Conservation (phyloP, 2,797 vertebrate species). For the Hydrocynus forskahlii region DNA sequence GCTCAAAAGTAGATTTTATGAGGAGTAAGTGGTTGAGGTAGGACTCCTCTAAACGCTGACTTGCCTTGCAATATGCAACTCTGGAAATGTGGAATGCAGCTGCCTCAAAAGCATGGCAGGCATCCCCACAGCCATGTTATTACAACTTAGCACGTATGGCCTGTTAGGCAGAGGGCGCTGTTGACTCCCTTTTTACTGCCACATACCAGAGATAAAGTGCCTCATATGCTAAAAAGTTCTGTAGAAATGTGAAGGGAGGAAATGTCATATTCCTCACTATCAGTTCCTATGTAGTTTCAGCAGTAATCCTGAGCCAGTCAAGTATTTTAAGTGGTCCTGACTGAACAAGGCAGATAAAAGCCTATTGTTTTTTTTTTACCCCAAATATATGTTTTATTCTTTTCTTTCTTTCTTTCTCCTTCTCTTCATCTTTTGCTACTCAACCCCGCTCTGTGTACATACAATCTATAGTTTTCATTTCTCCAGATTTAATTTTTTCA, state of each 20-base stretch:
- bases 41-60: background rate
- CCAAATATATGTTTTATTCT: too few relatives aligned
- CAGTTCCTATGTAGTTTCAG: background rate
- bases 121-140: slow-evolving; percentile 2
- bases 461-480: background rate
- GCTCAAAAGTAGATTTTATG: background rate
- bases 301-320: background rate
- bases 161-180: slow-evolving; percentile 52
- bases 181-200: background rate
- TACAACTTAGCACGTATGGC: background rate
- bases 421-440: background rate
- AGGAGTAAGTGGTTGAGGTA: background rate
- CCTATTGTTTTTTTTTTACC: too few relatives aligned
- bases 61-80: slow-evolving; percentile 11
- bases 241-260: background rate
- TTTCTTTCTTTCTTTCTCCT: too few relatives aligned
- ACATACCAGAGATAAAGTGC: too few relatives aligned
- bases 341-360: background rate
- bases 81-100: slow-evolving; percentile 26
- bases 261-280: background rate
- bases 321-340: background rate
- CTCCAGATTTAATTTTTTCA: slow-evolving; percentile 63
- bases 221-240: background rate
- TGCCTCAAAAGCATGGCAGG: background rate
- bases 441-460: too few relatives aligned